Conservation (phyloP, 2,113 vertebrate genomes). For the Macrotus californicus region DNA sequence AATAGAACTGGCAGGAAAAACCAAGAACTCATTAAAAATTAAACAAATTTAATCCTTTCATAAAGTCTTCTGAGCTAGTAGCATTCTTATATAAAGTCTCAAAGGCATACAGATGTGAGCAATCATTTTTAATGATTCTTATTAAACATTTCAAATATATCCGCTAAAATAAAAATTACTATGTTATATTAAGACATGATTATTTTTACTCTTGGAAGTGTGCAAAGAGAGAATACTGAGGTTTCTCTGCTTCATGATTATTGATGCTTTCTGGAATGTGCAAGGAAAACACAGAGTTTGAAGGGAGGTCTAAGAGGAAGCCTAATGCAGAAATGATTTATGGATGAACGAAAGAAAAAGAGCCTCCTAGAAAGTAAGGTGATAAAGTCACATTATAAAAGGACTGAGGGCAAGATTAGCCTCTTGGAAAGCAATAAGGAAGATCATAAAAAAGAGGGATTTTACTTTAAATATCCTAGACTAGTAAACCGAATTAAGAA, state of each 20-base stretch:
- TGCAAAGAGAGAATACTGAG: neutral
- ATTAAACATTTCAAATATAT: neutral
- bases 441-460: neutral
- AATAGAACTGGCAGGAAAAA: neutral
- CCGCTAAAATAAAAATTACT: neutral
- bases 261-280: neutral
- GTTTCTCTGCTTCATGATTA: neutral
- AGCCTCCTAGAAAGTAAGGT: fast-evolving
- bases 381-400: neutral
- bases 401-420: neutral
- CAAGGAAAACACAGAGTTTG: neutral
- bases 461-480: neutral
- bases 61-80: neutral
- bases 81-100: neutral
- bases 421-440: neutral
- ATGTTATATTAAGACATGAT: neutral
- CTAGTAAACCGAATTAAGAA: neutral
- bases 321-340: neutral
- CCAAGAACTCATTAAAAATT: neutral
- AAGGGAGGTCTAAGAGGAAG: neutral
- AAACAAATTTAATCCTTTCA: neutral
- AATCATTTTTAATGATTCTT: neutral
- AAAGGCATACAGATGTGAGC: neutral
- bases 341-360: neutral
- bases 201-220: neutral